Evolutionary conservation across 2,888 invertebrate species (phyloP), one percentile per base, ranked within the genome.

Genomic region (Polymixis flavicincta): DNA sequence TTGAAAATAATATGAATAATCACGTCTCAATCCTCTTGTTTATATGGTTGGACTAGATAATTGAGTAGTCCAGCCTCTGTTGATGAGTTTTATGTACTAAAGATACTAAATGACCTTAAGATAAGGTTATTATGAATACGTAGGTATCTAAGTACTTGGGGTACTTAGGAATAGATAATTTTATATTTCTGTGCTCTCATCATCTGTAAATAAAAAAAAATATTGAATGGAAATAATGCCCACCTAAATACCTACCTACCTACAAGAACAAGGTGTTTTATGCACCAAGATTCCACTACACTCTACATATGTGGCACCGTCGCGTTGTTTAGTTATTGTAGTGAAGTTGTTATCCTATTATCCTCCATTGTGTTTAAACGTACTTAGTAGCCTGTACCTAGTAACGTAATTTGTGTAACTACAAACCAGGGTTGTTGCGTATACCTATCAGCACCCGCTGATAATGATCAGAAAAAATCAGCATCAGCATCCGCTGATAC

Each of bases 1-100:
- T 77, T 63, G 52, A 72, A 71, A 86, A 81, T 75, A 80, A 84
- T 82, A 82, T 76, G 74, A 85, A 70, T 78, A 71, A 78, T 73
- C 75, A 69, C 48, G 17, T 55, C 50, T 74, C 70, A 67, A 52
- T 69, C 69, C 72, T 74, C 71, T 80, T 85, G 69, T 85, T 85
- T 83, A 72, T 80, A 45, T n/a, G 66, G 76, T 84, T 70, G 74
- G 72, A 82, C 66, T 28, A 71, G 80, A 79, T 83, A 76, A 71
- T 61, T 67, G 69, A 55, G 52, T 74, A 54, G 71, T 71, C 75
- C 77, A 82, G 76, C 73, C 70, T 74, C 74, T 86, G 71, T 81
- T 74, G 76, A 74, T 50, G 42, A 75, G 65, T 72, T 70, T 67
- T 64, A 70, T 69, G 60, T 63, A 72, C 74, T 73, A 72, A 60